Evolutionary conservation across 2,797 vertebrate genomes (phyloP), one percentile per base, ranked within the genome.

Genomic region (Protonibea diacanthus): DNA sequence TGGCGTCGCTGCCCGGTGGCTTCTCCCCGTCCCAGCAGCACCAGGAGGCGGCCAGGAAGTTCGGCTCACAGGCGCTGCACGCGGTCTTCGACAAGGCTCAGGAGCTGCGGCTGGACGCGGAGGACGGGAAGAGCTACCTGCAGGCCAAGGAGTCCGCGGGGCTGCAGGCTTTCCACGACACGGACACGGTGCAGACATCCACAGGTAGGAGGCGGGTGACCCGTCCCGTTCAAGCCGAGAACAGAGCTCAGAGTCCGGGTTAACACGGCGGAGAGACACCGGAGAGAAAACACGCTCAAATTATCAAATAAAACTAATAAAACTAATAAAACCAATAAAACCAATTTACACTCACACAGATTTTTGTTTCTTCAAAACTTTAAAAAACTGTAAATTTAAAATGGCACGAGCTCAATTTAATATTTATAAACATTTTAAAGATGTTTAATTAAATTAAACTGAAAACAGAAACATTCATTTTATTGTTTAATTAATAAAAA

Each of bases 1-100:
- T 99, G 97, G 97, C 97, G 80, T 95, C 97, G 51, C 95, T 98
- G 81, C 97, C 97, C 27, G 95, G 96, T 21, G 94, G 96, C n/a
- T 97, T 97, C 95, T 95, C 97, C 15, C 87, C 96, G 40, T 76
- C 91, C 53, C 88, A 87, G 10, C 95, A 95, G 84, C 96, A 97
- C 92, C 96, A 97, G 67, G 97, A 97, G 47, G 95, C 96, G 62
- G 95, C 95, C 76, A 87, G 97, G 74, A 99, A 98, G 96, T 97
- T 97, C 90, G 94, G 95, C 40, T 94, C 96, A 7, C 95, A 95
- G 86, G 93, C 94, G 5, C 94, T 97, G 65, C 96, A 94, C 40
- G 94, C 95, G 2, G 95, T 91, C 87, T 97, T 97, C 90, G 96
- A 98, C 49, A 98, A 97, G 89, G 81, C 92, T 18, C 96, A 96